Base-by-base conservation (phyloP, 2,797 vertebrate species). In the Periophthalmus magnuspinnatus region DNA sequence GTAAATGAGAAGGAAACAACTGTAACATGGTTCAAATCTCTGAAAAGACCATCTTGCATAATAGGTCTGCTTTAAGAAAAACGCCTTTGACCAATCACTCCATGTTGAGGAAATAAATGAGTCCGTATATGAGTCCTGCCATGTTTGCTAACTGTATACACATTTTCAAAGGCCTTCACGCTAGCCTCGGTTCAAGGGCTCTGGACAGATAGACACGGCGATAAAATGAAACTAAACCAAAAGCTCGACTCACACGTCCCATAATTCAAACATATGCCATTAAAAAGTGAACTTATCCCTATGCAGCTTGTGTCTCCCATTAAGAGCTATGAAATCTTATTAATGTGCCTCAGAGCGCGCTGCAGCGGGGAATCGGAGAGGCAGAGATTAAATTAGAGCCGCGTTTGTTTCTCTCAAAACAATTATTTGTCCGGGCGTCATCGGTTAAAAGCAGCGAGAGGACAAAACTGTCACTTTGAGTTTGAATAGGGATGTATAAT, bases 291-390 rank as follows among this genome's bases (percentile, higher is more conserved):
- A 77, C 77, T 72, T 74, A 69, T 38, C 71, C 50, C 19, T 58
- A 45, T 45, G 13, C 41, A n/a, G 32, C 68, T 75, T 82, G 89
- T 88, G 82, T 87, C 86, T 89, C 81, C 80, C 73, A 87, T 87
- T 87, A 89, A 75, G 81, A 87, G 66, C 81, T 81, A 81, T 90
- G 85, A 89, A 89, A 90, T 90, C 86, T 88, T 84, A 91, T 93
- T 89, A 91, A 86, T 84, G 88, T 87, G 84, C 81, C 87, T 90
- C 86, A 86, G 17, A 60, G 81, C 68, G 71, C 85, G 78, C 85
- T 87, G 87, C 84, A 85, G 81, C 70, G 76, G 84, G 88, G 85
- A 86, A 89, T 88, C 87, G 69, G 72, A 76, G 76, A 80, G 19
- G 74, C 79, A 82, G 78, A 82, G 84, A 92, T 89, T 86, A 85